phyloP scores from a whole-genome alignment of 2,797 vertebrate species.

The Dipus sagitta region DNA sequence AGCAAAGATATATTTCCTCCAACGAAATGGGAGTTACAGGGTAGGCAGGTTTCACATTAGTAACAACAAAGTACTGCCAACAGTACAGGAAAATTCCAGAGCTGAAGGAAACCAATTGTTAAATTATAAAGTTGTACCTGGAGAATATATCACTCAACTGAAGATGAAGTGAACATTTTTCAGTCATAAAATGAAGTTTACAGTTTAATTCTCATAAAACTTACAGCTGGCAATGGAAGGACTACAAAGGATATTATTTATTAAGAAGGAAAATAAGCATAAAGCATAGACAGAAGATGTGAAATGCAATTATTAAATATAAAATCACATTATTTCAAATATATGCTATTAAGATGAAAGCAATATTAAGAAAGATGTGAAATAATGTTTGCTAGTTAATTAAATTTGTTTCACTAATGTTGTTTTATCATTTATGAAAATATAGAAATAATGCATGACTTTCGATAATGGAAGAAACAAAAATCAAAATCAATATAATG shows the following conservation, averaged over 20 bases:
- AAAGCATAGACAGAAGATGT: neutral
- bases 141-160: neutral
- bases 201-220: neutral
- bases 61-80: neutral
- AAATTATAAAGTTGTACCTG: neutral
- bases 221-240: neutral
- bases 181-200: neutral
- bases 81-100: neutral
- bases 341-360: conserved; percentile 13
- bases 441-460: neutral
- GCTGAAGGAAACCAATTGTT: neutral
- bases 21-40: neutral
- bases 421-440: neutral
- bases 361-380: neutral
- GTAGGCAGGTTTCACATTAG: neutral
- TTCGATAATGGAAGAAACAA: conserved; percentile 35
- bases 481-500: conserved; percentile 8
- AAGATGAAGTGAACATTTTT: conserved; percentile 31
- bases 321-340: neutral
- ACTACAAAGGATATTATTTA: neutral
- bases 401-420: neutral
- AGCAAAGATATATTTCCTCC: neutral
- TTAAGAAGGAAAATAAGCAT: neutral
- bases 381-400: neutral
- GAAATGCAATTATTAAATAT: neutral